Evolutionary conservation across 2,797 vertebrate genomes (phyloP).

Genomic region (Halcyon chelicuti): DNA sequence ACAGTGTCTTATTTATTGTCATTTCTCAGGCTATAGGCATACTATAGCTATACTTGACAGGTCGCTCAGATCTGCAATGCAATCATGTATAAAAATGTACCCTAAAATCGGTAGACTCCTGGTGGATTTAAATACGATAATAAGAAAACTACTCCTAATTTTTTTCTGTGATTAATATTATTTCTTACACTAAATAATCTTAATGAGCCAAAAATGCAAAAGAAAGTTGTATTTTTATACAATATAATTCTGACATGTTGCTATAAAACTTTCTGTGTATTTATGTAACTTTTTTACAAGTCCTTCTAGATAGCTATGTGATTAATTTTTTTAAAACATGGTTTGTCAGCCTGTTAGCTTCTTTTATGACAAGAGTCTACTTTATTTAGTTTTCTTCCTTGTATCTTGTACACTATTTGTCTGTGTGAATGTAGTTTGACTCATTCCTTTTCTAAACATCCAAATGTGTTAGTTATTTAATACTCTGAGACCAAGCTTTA

Average conservation of each 20-base stretch:
- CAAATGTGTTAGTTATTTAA: background rate
- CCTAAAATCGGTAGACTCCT: background rate
- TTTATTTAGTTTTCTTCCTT: background rate
- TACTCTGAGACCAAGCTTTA: background rate
- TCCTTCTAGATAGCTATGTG: background rate
- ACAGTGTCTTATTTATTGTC: background rate
- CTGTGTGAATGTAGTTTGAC: background rate
- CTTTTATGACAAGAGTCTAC: background rate
- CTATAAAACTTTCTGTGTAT: background rate
- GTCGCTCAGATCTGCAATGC: background rate
- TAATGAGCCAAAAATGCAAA: background rate
- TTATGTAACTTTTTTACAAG: background rate
- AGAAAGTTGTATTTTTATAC: background rate
- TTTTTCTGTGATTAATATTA: background rate
- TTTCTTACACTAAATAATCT: background rate
- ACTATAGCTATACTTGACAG: background rate
- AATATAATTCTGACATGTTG: rapidly evolving
- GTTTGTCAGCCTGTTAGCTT: background rate
- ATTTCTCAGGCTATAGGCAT: background rate
- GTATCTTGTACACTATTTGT: background rate
- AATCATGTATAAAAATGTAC: background rate
- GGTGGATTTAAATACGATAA: background rate
- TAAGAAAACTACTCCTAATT: background rate
- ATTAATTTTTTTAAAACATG: background rate
- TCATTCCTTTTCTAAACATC: background rate